Conservation (phyloP, 92 coral and sea anemone species). For the Palythoa grandis region DNA sequence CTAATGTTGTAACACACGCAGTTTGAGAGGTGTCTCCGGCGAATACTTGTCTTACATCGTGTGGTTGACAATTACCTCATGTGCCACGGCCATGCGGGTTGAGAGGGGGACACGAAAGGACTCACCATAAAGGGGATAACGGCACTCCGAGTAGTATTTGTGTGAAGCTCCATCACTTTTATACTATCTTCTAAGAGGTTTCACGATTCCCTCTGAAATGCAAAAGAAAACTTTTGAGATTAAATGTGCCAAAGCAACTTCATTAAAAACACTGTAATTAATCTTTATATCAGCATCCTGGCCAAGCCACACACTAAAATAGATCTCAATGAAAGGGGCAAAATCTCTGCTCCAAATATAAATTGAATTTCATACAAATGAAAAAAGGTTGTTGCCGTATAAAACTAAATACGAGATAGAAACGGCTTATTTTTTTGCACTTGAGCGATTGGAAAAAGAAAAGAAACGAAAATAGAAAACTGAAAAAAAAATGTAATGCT, state of each 20-base stretch:
- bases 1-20: not conserved
- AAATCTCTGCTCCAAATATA: too few relatives aligned
- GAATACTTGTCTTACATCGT: not conserved
- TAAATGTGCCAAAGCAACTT: not conserved
- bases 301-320: too few relatives aligned
- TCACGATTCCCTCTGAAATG: conserved; percentile 44
- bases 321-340: too few relatives aligned
- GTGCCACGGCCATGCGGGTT: not conserved
- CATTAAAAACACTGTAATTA: not conserved
- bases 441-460: too few relatives aligned
- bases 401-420: too few relatives aligned
- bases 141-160: not conserved
- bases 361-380: too few relatives aligned
- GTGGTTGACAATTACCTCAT: not conserved
- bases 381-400: too few relatives aligned
- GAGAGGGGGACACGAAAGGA: not conserved
- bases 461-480: too few relatives aligned
- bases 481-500: too few relatives aligned
- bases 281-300: not conserved
- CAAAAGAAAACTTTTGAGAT: not conserved
- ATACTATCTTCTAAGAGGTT: conserved; percentile 33
- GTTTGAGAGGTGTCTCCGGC: not conserved
- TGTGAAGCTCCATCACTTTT: not conserved
- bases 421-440: too few relatives aligned
- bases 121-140: not conserved